phyloP scores from a whole-genome alignment of 1,140 invertebrate genomes.

The Drosophila ercepeae region DNA sequence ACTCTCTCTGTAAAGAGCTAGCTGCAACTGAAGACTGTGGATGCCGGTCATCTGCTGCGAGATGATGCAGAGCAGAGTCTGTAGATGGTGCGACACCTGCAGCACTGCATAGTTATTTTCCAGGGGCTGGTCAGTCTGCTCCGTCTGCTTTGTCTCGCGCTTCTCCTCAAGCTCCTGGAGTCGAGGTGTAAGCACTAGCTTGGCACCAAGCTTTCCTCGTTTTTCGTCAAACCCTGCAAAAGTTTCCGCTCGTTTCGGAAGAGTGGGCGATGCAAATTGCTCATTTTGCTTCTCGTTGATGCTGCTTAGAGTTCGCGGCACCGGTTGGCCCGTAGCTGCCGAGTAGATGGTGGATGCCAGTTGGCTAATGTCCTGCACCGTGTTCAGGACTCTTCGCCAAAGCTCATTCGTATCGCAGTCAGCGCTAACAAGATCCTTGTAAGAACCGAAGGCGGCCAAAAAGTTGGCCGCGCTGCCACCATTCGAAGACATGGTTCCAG shows the following conservation, averaged over 20 bases:
- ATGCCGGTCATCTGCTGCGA: slow-evolving; percentile 94
- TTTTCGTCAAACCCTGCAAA: slow-evolving; percentile 96
- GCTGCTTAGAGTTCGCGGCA: slow-evolving; percentile 94
- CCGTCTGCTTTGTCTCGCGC: slow-evolving; percentile 39
- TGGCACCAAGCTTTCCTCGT: slow-evolving; percentile 68
- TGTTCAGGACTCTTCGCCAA: slow-evolving; percentile 89
- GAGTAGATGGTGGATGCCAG: slow-evolving; percentile 89
- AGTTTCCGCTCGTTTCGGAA: slow-evolving; percentile 96
- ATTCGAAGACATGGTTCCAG: slow-evolving; percentile 31
- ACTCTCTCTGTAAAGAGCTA: slow-evolving; percentile 85
- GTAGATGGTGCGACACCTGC: slow-evolving; percentile 91
- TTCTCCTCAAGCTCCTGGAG: slow-evolving; percentile 78
- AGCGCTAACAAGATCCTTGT: slow-evolving; percentile 86
- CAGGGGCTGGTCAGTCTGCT: slow-evolving; percentile 80
- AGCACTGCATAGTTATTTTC: slow-evolving; percentile 89
- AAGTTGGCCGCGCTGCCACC: slow-evolving; percentile 71
- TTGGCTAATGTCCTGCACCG: slow-evolving; percentile 87
- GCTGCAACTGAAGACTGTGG: slow-evolving; percentile 88
- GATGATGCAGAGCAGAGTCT: slow-evolving; percentile 92
- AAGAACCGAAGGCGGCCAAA: slow-evolving; percentile 84
- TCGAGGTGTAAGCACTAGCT: slow-evolving; percentile 66
- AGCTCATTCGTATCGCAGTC: slow-evolving; percentile 87
- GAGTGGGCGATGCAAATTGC: slow-evolving; percentile 91
- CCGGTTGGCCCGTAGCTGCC: slow-evolving; percentile 88
- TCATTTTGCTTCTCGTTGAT: slow-evolving; percentile 95